Evolutionary conservation across 1,140 invertebrate species (phyloP), one percentile per base, ranked within the genome.

Genomic region (Schlechtendalia chinensis): DNA sequence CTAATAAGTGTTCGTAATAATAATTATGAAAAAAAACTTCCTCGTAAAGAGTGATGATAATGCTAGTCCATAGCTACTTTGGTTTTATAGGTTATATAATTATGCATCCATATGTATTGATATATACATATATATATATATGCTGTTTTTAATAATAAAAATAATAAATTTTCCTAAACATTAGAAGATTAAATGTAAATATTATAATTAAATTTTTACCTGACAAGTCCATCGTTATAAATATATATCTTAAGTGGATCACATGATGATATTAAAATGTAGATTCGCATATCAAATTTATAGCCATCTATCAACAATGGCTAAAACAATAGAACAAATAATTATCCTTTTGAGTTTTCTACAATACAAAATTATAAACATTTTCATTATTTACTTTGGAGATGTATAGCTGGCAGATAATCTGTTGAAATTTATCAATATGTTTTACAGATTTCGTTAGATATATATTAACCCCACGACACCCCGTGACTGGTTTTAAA

Each of bases 211-310:
- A 24, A 58, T 5, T 69, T 67, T 71, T 95, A 95, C 58, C 93
- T 88, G 84, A 92, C 93, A 84, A 95, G 94, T n/a, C 93, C 94
- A 3, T 93, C 86, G 82, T 90, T 90, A 85, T 91, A 92, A 81
- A 92, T 86, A 84, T 92, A 93, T 1, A 90, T 91, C 85, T 92
- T 92, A 39, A 96, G 86, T 12, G 94, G 94, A 77, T 94, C 89
- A 84, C 94, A 94, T 0, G 93, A 95, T 1, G 94, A 93, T 14
- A 96, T 93, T 22, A 95, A 87, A 19, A 95, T 93, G 85, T 96
- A 96, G 24, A 92, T 84, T 54, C 94, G 88, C 17, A 96, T 86
- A 87, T 96, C 95, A 86, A 96, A 96, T 86, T 96, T 96, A 83
- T 94, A 93, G 0, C 94, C 93, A 80, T 95, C 94, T 81, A 96